phyloP scores from a whole-genome alignment of 2,113 vertebrate species.

The Grallaria varia region DNA sequence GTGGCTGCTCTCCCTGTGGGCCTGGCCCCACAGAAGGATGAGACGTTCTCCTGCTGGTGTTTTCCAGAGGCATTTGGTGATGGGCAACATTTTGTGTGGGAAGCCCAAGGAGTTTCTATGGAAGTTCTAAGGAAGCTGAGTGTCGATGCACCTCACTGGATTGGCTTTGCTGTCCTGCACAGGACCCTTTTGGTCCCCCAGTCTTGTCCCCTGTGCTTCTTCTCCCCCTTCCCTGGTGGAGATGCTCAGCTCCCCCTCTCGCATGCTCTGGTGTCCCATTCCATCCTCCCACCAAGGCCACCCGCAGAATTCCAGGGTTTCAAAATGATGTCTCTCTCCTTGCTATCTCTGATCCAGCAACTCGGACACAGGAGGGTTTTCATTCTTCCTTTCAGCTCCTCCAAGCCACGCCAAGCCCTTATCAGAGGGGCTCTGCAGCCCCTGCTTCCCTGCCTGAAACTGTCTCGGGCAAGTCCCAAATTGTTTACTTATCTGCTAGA shows the following conservation, averaged over 20 bases:
- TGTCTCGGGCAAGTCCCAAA: constrained; percentile 78
- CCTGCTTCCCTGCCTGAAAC: background rate
- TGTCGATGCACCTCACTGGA: background rate
- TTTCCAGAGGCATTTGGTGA: background rate
- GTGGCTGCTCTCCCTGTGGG: background rate
- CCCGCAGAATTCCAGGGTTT: background rate
- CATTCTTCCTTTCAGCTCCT: constrained; percentile 26
- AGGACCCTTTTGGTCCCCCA: background rate
- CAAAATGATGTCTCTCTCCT: constrained; percentile 24
- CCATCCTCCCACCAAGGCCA: background rate
- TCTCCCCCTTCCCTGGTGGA: background rate
- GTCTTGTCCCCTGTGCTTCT: background rate
- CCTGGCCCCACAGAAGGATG: background rate
- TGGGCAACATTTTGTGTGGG: background rate
- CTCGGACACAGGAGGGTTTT: constrained; percentile 14
- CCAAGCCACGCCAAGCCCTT: background rate
- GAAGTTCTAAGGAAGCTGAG: background rate
- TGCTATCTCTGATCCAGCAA: constrained; percentile 25
- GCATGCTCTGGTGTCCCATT: accelerated
- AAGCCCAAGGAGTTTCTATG: accelerated
- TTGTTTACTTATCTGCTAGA: constrained; percentile 92
- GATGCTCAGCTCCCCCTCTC: background rate
- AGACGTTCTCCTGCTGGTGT: background rate
- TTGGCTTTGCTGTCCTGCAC: background rate
- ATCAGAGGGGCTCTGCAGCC: constrained; percentile 9